Percentiles rank a stretch among this genome's conserved stretches.
Conservation (phyloP, 30 jellyfish, hydroid and myxozoan genomes). For the Hydractinia echinata region DNA sequence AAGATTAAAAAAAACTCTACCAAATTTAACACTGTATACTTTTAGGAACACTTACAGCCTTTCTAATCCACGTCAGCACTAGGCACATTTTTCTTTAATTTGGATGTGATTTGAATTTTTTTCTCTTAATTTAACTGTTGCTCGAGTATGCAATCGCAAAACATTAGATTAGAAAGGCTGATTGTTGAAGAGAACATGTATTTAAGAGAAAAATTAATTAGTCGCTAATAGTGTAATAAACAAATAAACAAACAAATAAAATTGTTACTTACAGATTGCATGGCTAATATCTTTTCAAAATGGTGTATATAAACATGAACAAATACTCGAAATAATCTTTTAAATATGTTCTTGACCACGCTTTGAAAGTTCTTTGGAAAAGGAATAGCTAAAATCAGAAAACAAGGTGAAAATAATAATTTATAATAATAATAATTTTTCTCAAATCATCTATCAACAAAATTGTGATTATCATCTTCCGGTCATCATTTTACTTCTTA, state of each 20-base stretch:
- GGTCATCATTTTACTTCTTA: neutral
- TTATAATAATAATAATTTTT: neutral
- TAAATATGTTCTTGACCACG: conserved; percentile 75
- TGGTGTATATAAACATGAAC: conserved; percentile 98
- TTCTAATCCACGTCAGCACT: too few species aligned
- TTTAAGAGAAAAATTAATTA: too few species aligned
- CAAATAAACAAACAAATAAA: neutral
- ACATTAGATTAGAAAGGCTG: too few species aligned
- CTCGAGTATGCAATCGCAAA: too few species aligned
- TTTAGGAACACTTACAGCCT: too few species aligned
- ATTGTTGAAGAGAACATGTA: too few species aligned
- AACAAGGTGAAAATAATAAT: neutral
- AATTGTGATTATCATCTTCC: neutral
- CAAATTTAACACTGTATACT: too few species aligned
- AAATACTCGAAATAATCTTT: conserved; percentile 83
- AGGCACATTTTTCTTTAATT: too few species aligned
- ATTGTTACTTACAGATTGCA: conserved; percentile 67
- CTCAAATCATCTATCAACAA: neutral
- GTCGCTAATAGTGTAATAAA: too few species aligned
- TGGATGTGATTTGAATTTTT: too few species aligned
- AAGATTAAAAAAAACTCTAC: too few species aligned
- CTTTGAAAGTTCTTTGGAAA: conserved; percentile 88
- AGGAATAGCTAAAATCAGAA: conserved; percentile 60
- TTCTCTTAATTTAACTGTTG: too few species aligned
- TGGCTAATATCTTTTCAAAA: conserved; percentile 58